These are phyloP conservation scores for Ficedula albicollis DNA, from an alignment of 2,797 vertebrate species.

Conservation along the genomic window DNA sequence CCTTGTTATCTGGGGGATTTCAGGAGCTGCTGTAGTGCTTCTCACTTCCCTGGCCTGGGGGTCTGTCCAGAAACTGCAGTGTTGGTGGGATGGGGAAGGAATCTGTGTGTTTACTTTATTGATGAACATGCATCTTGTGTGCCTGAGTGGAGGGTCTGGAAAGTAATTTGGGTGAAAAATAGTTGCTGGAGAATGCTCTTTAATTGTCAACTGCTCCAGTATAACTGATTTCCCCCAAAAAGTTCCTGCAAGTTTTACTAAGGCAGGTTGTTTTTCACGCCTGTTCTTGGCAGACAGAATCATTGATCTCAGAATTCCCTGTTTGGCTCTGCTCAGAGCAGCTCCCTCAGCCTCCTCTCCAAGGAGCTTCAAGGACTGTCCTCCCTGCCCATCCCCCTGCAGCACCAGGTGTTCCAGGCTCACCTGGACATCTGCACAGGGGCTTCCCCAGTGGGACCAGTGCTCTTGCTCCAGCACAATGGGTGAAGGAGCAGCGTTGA, in stretches of 20 bases:
- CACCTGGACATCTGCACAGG: background rate
- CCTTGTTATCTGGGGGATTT: background rate
- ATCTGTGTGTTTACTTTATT: background rate
- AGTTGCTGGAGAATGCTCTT: background rate
- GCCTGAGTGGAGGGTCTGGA: background rate
- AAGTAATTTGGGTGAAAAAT: conserved; percentile 31
- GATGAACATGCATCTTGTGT: background rate
- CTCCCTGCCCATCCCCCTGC: background rate
- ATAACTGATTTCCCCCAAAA: background rate
- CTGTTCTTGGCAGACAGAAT: rapidly evolving
- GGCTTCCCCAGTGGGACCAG: too few relatives aligned
- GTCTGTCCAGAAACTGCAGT: background rate
- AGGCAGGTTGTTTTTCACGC: background rate
- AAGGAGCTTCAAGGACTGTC: background rate
- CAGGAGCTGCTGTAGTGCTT: background rate
- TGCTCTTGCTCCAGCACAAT: background rate
- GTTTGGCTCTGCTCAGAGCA: background rate
- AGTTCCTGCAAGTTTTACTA: background rate
- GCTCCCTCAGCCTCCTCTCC: background rate
- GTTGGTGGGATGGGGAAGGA: background rate
- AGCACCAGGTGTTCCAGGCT: background rate
- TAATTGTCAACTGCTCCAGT: background rate
- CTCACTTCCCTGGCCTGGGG: background rate
- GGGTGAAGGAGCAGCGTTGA: rapidly evolving
- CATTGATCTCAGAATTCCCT: background rate